phyloP scores from a whole-genome alignment of 2,113 vertebrate species.

The Neopipo cinnamomea region DNA sequence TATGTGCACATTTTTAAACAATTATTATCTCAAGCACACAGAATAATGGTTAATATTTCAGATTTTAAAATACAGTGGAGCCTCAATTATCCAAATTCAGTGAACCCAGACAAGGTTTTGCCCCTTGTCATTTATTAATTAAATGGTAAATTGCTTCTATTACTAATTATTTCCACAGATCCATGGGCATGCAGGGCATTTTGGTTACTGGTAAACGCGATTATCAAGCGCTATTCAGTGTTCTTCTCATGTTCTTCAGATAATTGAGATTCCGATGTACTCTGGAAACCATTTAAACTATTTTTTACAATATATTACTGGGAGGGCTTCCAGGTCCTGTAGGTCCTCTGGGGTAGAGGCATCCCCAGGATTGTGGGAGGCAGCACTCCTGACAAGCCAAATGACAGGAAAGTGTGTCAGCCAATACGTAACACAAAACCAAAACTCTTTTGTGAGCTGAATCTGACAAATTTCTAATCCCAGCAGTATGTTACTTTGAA shows the following conservation, averaged over 20 bases:
- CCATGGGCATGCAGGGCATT: conserved; percentile 43
- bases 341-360: not conserved
- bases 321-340: conserved; percentile 21
- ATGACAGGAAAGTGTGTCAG: not conserved
- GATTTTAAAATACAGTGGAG: conserved; percentile 59
- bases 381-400: not conserved
- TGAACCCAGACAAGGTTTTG: conserved; percentile 64
- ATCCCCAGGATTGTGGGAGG: not conserved
- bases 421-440: not conserved
- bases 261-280: conserved; percentile 35
- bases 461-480: not conserved
- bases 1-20: not conserved
- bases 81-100: conserved; percentile 64
- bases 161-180: conserved; percentile 69
- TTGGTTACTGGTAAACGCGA: conserved; percentile 41
- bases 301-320: not conserved
- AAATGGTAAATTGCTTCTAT: conserved; percentile 66
- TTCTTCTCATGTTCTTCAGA: conserved; percentile 44
- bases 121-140: conserved; percentile 68
- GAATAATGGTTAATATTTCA: conserved; percentile 60
- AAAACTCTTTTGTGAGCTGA: conserved; percentile 9
- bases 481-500: not conserved
- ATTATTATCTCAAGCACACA: conserved; percentile 50
- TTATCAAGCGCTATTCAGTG: conserved; percentile 26
- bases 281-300: conserved; percentile 24